phyloP scores from a whole-genome alignment of 2,113 vertebrate species.

The Gnathonemus longibarbis region DNA sequence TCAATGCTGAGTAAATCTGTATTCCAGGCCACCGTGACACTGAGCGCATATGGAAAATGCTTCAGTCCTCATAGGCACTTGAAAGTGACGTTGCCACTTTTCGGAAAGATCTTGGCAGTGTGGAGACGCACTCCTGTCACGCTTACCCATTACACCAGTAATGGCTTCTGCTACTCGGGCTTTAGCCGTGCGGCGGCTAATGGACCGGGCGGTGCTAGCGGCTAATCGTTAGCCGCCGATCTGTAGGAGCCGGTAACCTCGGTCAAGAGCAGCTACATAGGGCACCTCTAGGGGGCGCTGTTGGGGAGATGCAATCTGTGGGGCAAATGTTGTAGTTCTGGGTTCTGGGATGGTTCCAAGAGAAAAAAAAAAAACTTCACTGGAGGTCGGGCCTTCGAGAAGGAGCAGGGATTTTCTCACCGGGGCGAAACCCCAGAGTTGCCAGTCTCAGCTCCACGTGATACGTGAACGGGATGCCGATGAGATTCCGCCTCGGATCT shows the following conservation, averaged over 20 bases:
- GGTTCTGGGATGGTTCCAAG: background rate
- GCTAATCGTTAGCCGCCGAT: background rate
- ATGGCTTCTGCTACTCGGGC: background rate
- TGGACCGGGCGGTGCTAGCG: background rate
- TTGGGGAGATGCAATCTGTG: slow-evolving; percentile 27
- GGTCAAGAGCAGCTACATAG: slow-evolving; percentile 23
- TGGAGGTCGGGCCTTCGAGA: background rate
- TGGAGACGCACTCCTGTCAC: background rate
- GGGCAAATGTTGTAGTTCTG: slow-evolving; percentile 13
- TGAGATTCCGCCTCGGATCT: background rate
- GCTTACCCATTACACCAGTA: background rate
- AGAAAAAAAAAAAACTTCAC: background rate
- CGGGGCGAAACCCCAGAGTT: background rate
- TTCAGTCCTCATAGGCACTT: background rate
- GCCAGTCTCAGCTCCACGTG: background rate
- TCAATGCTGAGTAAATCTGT: background rate
- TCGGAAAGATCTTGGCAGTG: background rate
- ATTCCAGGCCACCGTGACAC: background rate
- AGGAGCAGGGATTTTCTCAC: background rate
- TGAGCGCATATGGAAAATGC: background rate
- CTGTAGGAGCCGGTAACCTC: background rate
- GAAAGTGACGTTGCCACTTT: background rate
- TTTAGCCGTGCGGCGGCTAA: background rate
- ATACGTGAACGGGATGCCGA: background rate
- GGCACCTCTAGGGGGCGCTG: slow-evolving; percentile 27